Percentiles rank a stretch among this genome's conserved stretches.
Evolutionary conservation across 2,797 vertebrate species (phyloP).

Genomic region (Percopsis omiscomaycus): DNA sequence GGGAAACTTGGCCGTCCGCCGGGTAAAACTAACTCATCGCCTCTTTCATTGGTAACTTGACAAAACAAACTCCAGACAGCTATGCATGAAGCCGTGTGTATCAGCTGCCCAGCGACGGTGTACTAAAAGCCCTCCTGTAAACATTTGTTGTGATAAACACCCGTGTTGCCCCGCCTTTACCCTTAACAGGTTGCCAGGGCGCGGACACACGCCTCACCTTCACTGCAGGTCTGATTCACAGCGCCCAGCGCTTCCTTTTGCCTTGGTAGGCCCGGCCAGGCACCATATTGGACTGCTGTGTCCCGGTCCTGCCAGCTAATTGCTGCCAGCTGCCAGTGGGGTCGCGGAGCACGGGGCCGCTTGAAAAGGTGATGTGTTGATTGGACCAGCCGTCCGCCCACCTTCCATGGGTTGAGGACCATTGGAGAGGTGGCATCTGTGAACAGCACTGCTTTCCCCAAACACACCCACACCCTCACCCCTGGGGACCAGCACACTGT

Average conservation of each 20-base stretch:
- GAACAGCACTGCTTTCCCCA: slow-evolving; percentile 56
- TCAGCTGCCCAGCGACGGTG: background rate
- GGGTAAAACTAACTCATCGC: slow-evolving; percentile 44
- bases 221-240: slow-evolving; percentile 48
- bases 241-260: slow-evolving; percentile 41
- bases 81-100: slow-evolving; percentile 1
- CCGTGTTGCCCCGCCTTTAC: slow-evolving; percentile 4
- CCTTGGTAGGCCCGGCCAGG: slow-evolving; percentile 43
- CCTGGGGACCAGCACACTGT: slow-evolving; percentile 45
- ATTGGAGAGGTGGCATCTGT: slow-evolving; percentile 76
- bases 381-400: slow-evolving; percentile 69
- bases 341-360: slow-evolving; percentile 74
- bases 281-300: slow-evolving; percentile 65
- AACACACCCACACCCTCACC: slow-evolving; percentile 22
- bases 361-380: slow-evolving; percentile 81
- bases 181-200: slow-evolving; percentile 3
- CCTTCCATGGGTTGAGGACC: slow-evolving; percentile 76
- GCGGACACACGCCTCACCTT: slow-evolving; percentile 31
- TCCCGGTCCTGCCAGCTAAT: slow-evolving; percentile 76
- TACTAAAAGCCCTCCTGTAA: background rate
- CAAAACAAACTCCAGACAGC: slow-evolving; percentile 31
- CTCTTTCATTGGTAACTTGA: slow-evolving; percentile 47
- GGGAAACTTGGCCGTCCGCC: slow-evolving; percentile 64
- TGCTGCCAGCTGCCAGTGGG: slow-evolving; percentile 75
- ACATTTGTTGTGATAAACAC: slow-evolving; percentile 7